Base-by-base conservation (phyloP, 2,888 invertebrate genomes). In the Latrodectus elegans region DNA sequence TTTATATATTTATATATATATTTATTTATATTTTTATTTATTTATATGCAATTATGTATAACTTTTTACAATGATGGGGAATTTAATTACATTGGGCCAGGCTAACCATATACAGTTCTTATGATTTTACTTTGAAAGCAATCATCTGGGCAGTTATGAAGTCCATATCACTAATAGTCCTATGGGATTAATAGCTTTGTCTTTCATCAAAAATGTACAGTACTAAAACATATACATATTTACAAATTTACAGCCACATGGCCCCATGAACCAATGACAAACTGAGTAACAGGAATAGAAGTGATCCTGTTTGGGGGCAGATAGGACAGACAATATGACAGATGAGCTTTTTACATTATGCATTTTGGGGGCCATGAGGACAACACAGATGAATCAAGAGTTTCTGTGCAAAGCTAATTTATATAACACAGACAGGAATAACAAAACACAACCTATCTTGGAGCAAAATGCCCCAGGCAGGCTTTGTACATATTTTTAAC, bases 101-200 rank as follows among this genome's bases (percentile, higher is more conserved):
- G 83, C 87, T 88, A 88, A 88, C 67, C 73, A 65, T 88, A 78
- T 88, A 83, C 87, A 88, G 53, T 87, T 82, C 74, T 81, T 52
- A 77, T 77, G 81, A 77, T 78, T 88, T 88, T 88, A 88, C 87
- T 88, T 88, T 88, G 87, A 88, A 88, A 88, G 87, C 83, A 88
- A 88, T 88, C 87, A 74, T 88, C 78, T 88, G 87, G 87, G 87
- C 87, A 82, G 83, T 87, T 77, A 77, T 82, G 53, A 75, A 87
- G 86, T 88, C 83, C 82, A 79, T 86, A 81, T 86, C 77, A 81
- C 87, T 88, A 88, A 81, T 74, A 79, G 82, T 83, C 70, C 87
- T 88, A 88, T 88, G 87, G 87, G 83, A 68, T 81, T 87, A 77
- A 81, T 87, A 87, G 81, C 71, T 76, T 65, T 86, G 81, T 80